These are phyloP conservation scores for Amphimallon solstitiale DNA, from an alignment of 2,888 invertebrate species.

Conservation along the genomic window DNA sequence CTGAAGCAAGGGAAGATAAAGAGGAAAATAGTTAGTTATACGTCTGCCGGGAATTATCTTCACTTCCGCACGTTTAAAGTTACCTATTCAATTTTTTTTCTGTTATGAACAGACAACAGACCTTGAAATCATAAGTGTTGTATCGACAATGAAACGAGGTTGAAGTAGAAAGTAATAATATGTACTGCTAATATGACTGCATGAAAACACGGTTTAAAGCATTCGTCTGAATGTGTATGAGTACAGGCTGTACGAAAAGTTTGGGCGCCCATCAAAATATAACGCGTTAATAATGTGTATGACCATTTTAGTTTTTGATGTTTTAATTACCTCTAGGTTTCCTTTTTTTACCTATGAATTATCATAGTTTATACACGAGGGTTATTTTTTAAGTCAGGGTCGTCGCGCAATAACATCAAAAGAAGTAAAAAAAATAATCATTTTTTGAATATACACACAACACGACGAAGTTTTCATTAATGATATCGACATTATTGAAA, in stretches of 20 bases:
- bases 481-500: no score
- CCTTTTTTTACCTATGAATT: no score
- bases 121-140: constrained; percentile 42
- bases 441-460: no score
- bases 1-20: neutral
- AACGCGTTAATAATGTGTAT: no score
- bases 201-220: constrained; percentile 16
- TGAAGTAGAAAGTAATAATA: constrained; percentile 46
- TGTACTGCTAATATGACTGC: constrained; percentile 39
- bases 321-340: no score
- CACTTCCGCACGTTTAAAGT: constrained; percentile 17
- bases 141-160: constrained; percentile 46
- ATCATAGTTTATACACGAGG: no score
- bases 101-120: constrained; percentile 30
- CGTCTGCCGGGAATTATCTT: constrained; percentile 6
- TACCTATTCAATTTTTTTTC: constrained; percentile 11
- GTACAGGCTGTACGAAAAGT: neutral
- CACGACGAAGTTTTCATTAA: no score
- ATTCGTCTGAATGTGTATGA: neutral
- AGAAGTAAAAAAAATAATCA: no score
- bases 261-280: no score
- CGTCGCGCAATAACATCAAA: no score
- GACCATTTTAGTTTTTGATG: no score
- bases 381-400: no score
- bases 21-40: constrained; percentile 10